These are phyloP conservation scores for Eudemis profundana DNA, from an alignment of 2,888 invertebrate species.

Conservation along the genomic window DNA sequence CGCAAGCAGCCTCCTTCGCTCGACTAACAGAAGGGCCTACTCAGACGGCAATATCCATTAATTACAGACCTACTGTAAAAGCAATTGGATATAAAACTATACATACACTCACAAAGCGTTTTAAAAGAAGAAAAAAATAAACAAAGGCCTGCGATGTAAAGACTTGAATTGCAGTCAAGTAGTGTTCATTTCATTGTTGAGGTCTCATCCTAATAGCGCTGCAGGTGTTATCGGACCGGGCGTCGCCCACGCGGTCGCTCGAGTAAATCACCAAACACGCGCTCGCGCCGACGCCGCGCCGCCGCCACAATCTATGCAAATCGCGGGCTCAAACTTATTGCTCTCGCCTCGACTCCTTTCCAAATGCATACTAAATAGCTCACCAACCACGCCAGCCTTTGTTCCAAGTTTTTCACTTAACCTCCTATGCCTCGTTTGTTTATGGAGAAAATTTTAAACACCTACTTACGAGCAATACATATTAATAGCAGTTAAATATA, in stretches of 20 bases:
- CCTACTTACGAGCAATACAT: constrained; percentile 7
- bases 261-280: constrained; percentile 75
- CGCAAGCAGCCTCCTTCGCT: constrained; percentile 63
- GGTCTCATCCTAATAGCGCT: constrained; percentile 51
- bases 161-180: neutral
- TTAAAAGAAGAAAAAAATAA: neutral
- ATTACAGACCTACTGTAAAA: neutral
- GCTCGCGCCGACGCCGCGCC: constrained; percentile 51
- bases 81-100: neutral
- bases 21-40: constrained; percentile 53
- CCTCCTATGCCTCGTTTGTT: constrained; percentile 60
- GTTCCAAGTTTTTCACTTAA: constrained; percentile 62
- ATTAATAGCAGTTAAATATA: neutral
- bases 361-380: constrained; percentile 83
- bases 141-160: constrained; percentile 9
- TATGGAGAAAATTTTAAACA: constrained; percentile 53
- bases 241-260: constrained; percentile 59
- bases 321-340: constrained; percentile 81
- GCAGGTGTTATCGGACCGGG: constrained; percentile 60
- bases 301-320: constrained; percentile 82
- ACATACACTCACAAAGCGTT: neutral
- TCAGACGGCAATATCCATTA: constrained; percentile 19
- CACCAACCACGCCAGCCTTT: constrained; percentile 70
- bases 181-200: constrained; percentile 38
- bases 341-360: constrained; percentile 84